phyloP scores from a whole-genome alignment of 2,113 vertebrate species.

The Girardinichthys multiradiatus region DNA sequence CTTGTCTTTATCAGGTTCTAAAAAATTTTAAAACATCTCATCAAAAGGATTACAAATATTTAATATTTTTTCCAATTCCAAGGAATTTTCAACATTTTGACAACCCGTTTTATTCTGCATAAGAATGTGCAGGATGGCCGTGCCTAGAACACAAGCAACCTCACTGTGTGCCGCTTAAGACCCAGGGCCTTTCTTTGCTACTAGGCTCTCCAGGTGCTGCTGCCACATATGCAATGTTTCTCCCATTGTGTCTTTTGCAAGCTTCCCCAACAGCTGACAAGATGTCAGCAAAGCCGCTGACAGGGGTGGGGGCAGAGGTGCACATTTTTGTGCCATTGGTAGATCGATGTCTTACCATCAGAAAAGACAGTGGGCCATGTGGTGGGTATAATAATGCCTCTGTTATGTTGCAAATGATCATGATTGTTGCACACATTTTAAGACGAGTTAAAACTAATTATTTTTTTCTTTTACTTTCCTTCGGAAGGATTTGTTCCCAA shows the following conservation, averaged over 20 bases:
- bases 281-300: too few species aligned
- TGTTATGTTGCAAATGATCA: not conserved
- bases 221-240: not conserved
- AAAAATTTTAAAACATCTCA: too few species aligned
- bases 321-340: not conserved
- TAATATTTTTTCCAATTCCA: too few species aligned
- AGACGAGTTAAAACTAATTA: not conserved
- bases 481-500: not conserved
- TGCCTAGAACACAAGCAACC: too few species aligned
- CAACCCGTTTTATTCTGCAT: too few species aligned
- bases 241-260: not conserved
- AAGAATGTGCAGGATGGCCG: too few species aligned
- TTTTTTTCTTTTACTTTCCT: not conserved
- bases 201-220: not conserved
- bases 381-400: not conserved
- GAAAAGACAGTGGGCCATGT: not conserved
- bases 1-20: too few species aligned
- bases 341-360: not conserved
- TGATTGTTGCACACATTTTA: not conserved
- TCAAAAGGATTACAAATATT: too few species aligned
- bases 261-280: not conserved
- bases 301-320: too few species aligned
- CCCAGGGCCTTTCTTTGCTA: not conserved
- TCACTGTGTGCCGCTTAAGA: too few species aligned
- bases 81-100: not conserved